Base-by-base conservation (phyloP, 2,888 invertebrate species). In the Azorinus chamasolen region DNA sequence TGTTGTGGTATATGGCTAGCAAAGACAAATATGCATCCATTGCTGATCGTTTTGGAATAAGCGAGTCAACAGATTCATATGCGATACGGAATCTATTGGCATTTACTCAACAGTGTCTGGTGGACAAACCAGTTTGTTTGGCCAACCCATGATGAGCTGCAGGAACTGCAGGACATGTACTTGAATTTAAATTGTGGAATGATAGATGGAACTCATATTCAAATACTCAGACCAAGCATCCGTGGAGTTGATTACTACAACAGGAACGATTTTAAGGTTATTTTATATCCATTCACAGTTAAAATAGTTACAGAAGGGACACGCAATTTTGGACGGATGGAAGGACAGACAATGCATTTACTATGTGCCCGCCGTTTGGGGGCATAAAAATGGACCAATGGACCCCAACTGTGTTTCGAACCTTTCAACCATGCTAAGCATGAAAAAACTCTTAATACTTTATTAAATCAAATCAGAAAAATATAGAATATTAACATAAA, bases 141-240 rank as follows among this genome's bases (percentile, higher is more conserved):
- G 70, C 70, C 70, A 1, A 70, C 53, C 37, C 24, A 12, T 41
- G 46, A 18, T 24, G 57, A 70, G 43, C 25, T 37, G 22, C 27
- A 41, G 20, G 63, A 70, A 48, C 62, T 63, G 32, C 41, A 62
- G 32, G 57, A n/a, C n/a, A 57, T 57, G 37, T 70, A 46, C 54
- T n/a, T 39, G 16, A 48, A 59, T 5, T 14, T n/a, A n/a, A n/a
- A n/a, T 27, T 27, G 39, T 5, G 71, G 71, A 5, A 45, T 53
- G 20, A 59, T 65, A 6, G 73, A 66, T 66, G 73, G 61, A 16
- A 66, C 73, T 22, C 73, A 66, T 37, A 66, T 73, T 45, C 16
- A 25, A 46, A 73, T 73, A 5, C 22, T 6, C 8, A 51, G 20
- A 32, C 73, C 66, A 41, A 14, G 6, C n/a, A 27, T 48, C 16